Conservation (phyloP, 2,797 vertebrate species). For the Clarias fuscus region DNA sequence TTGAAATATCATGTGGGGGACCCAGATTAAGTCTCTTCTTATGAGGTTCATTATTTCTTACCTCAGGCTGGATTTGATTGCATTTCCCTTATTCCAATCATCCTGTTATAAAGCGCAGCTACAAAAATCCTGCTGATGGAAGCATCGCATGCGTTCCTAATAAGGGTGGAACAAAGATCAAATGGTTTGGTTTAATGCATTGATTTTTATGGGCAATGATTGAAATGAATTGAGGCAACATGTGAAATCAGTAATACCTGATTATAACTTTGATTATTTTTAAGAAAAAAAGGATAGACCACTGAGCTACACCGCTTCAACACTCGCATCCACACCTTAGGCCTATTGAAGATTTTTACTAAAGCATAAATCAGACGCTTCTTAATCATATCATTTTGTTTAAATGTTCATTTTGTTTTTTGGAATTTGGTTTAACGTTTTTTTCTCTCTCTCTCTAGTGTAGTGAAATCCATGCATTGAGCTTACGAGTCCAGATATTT, state of each 20-base stretch:
- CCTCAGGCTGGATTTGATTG: neutral
- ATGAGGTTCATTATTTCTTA: neutral
- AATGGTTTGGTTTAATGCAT: neutral
- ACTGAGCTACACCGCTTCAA: neutral
- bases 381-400: neutral
- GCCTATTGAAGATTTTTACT: neutral
- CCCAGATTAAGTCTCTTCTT: neutral
- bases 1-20: neutral
- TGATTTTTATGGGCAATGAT: neutral
- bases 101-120: neutral
- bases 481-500: too few species aligned
- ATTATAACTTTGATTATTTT: neutral
- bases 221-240: neutral
- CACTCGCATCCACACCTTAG: neutral
- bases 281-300: neutral
- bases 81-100: neutral
- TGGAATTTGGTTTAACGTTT: neutral
- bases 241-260: neutral
- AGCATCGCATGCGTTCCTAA: neutral
- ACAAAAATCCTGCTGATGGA: neutral
- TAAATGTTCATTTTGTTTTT: too few species aligned
- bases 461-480: too few species aligned
- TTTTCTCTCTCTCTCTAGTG: too few species aligned
- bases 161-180: neutral
- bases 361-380: neutral